Conservation (phyloP, 2,888 invertebrate species). For the Cheilosia scutellata region DNA sequence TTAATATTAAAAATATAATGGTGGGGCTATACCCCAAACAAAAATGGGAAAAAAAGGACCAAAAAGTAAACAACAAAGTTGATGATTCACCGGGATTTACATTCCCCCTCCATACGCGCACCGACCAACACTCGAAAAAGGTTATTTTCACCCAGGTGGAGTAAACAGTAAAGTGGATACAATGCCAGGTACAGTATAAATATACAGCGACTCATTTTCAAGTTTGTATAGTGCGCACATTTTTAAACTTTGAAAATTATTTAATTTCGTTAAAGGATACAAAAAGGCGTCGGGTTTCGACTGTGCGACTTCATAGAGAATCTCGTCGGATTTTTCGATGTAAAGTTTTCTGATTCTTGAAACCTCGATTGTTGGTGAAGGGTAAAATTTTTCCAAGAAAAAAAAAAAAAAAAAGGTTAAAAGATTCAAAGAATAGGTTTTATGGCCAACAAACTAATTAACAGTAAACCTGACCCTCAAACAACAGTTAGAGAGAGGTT, state of each 20-base stretch:
- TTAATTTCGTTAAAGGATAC: slow-evolving; percentile 48
- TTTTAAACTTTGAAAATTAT: slow-evolving; percentile 45
- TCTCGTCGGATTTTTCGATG: slow-evolving; percentile 21
- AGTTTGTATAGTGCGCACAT: slow-evolving; percentile 6
- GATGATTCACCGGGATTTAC: slow-evolving; percentile 61
- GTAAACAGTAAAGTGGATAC: slow-evolving; percentile 43
- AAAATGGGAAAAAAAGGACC: slow-evolving; percentile 13
- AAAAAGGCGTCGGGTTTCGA: background rate
- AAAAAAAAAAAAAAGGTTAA: slow-evolving; percentile 23
- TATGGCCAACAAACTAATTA: slow-evolving; percentile 70
- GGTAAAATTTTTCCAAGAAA: slow-evolving; percentile 29
- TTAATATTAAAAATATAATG: slow-evolving; percentile 69
- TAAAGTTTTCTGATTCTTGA: slow-evolving; percentile 45
- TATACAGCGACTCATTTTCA: background rate
- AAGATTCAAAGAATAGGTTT: slow-evolving; percentile 33
- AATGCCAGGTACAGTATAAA: slow-evolving; percentile 3
- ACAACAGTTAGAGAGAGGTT: background rate
- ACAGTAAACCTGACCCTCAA: slow-evolving; percentile 47
- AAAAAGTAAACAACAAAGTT: slow-evolving; percentile 65
- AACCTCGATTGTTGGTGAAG: slow-evolving; percentile 37
- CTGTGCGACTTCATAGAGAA: background rate
- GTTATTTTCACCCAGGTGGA: slow-evolving; percentile 38
- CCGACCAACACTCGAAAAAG: slow-evolving; percentile 18
- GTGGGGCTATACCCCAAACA: slow-evolving; percentile 12
- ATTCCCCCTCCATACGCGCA: background rate